phyloP scores from a whole-genome alignment of 2,113 vertebrate genomes.

The Syngnathus typhle region DNA sequence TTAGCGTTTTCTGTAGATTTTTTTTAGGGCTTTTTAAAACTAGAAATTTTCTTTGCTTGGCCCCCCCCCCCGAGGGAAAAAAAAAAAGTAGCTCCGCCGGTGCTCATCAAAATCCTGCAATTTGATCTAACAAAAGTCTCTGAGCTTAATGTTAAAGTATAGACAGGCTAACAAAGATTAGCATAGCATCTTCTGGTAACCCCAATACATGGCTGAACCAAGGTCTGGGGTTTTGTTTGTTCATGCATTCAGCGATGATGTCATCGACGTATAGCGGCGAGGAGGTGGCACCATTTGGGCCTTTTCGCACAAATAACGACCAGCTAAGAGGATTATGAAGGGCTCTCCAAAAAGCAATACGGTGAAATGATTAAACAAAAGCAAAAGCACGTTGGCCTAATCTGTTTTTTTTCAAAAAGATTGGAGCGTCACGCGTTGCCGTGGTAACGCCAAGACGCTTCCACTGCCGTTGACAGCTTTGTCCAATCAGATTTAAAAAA shows the following conservation, averaged over 20 bases:
- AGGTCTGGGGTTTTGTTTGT: neutral
- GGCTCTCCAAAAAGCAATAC: slow-evolving; percentile 8
- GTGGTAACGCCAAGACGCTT: neutral
- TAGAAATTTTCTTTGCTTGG: no score
- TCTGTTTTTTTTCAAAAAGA: slow-evolving; percentile 9
- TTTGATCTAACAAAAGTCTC: no score
- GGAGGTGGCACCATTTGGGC: neutral
- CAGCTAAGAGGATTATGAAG: slow-evolving; percentile 8
- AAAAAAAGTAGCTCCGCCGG: no score
- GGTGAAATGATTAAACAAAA: slow-evolving; percentile 11
- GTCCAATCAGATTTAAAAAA: neutral
- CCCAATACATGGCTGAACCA: no score
- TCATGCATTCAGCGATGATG: neutral
- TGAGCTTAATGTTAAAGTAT: no score
- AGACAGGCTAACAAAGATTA: no score
- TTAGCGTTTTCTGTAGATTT: no score
- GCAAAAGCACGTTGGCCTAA: neutral
- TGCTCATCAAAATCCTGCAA: no score
- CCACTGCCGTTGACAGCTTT: neutral
- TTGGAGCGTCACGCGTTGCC: neutral
- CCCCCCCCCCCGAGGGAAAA: no score
- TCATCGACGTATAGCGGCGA: neutral
- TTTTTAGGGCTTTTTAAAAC: no score
- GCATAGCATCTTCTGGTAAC: no score
- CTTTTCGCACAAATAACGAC: neutral